These are phyloP conservation scores for Sebastolobus altivelis DNA, from an alignment of 2,797 vertebrate species.

Conservation along the genomic window DNA sequence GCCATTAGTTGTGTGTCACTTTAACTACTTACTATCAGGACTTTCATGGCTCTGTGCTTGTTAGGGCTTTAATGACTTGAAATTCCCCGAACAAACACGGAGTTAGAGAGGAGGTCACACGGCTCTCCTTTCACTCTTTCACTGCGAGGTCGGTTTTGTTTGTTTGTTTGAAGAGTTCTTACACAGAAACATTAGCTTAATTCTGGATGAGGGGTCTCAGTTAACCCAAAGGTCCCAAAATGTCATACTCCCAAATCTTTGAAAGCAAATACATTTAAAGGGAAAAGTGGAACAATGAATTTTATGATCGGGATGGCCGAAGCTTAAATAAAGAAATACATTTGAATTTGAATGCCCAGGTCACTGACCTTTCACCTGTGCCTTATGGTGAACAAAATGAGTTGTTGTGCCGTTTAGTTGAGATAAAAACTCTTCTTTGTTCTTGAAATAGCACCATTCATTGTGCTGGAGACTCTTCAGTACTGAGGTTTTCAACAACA, in stretches of 20 bases:
- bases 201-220: constrained; percentile 40
- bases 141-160: constrained; percentile 55
- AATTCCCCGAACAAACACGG: constrained; percentile 73
- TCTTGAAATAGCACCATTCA: neutral
- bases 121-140: constrained; percentile 66
- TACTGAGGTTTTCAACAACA: neutral
- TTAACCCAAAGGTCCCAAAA: constrained; percentile 37
- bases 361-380: constrained; percentile 29
- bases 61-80: constrained; percentile 73
- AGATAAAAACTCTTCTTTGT: constrained; percentile 5
- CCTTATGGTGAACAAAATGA: constrained; percentile 8
- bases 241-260: neutral
- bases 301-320: neutral
- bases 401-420: constrained; percentile 4
- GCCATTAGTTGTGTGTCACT: constrained; percentile 65
- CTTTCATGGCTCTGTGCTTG: constrained; percentile 61
- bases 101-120: constrained; percentile 59
- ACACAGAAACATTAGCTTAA: constrained; percentile 46
- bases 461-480: neutral
- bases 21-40: constrained; percentile 57
- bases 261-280: constrained; percentile 1
- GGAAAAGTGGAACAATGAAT: neutral
- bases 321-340: neutral
- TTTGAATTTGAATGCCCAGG: neutral
- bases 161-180: constrained; percentile 70